Base-by-base conservation (phyloP, 2,113 vertebrate species). In the Dendropsophus ebraccatus region DNA sequence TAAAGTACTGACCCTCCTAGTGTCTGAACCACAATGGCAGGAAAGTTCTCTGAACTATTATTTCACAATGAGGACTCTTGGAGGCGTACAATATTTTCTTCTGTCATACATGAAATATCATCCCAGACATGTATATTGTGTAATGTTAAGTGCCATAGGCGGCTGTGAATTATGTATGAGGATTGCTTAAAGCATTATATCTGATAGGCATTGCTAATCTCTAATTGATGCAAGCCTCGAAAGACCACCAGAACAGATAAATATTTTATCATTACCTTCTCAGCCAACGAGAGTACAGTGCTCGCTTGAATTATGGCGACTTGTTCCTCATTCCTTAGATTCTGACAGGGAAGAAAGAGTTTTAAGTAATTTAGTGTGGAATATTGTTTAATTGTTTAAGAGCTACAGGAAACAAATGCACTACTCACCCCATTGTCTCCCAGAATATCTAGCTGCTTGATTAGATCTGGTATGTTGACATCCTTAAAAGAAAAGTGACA, bases 231-330 rank as follows among this genome's bases (percentile, higher is more conserved):
- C n/a, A 50, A 75, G n/a, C 45, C 73, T 60, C 4, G 7, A 41
- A 62, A 47, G 62, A 58, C 82, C 28, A 28, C 10, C 28, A 73
- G 23, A 41, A 41, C n/a, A 1, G 9, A 84, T 76, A 6, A 30
- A 84, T 85, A 85, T 54, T 85, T 78, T n/a, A 45, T 47, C 0
- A 12, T 62, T 87, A 99, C 98, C 97, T 99, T 99, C 90, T 99
- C 98, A 83, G 98, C 98, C 70, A 99, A 92, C 19, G 98, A 99
- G 84, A 99, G 91, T 35, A 99, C 98, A 0, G 98, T 99, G 89
- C 98, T 99, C 47, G 98, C 98, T 91, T 99, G 98, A 90, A 99
- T 99, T 86, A 99, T 99, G 82, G 98, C 98, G 87, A 99, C 98
- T 91, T 99, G 98, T 76, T 99, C 98, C 92, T 99, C 98, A 84